Base-by-base conservation (phyloP, 2,113 vertebrate species). In the Sminthopsis crassicaudata region DNA sequence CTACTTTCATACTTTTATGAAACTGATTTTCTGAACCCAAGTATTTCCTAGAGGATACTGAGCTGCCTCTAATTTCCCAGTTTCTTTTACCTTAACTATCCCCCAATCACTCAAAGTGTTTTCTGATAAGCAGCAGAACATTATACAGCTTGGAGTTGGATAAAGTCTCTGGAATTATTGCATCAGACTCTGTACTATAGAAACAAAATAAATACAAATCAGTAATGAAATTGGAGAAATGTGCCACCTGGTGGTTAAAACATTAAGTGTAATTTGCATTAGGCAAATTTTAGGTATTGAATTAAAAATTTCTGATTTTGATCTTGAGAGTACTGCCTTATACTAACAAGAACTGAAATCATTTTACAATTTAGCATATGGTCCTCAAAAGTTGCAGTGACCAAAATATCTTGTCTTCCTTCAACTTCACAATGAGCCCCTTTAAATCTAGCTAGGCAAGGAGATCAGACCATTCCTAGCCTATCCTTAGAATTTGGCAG, bases 201-300 rank as follows among this genome's bases (percentile, higher is more conserved):
- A 95, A 90, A 96, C 94, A 91, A 96, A 94, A 94, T 94, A 95
- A 57, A 97, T 53, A 94, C 95, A 97, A 90, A 94, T 46, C 51
- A 92, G 26, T 92, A 4, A 25, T 93, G 93, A 90, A 96, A 19
- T 97, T 97, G 97, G 14, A n/a, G 36, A 76, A 76, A 97, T 97
- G 93, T 98, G 98, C 98, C 98, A 98, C 96, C 98, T 98, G 97
- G 96, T 96, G 98, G 67, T 48, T 26, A 97, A 97, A 96, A 97
- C 48, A 19, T 96, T 94, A 94, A 96, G 50, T 57, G 90, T 97
- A 97, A 14, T n/a, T 2, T 84, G 53, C 88, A 57, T 14, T 55
- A 27, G 12, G 54, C 46, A 90, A 55, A 91, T 76, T 67, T 76
- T n/a, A 76, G 60, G 14, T n/a, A 76, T 1, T n/a, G 16, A 76